These are phyloP conservation scores for Tursiops truncatus DNA, from an alignment of 2,113 vertebrate genomes.

Conservation along the genomic window DNA sequence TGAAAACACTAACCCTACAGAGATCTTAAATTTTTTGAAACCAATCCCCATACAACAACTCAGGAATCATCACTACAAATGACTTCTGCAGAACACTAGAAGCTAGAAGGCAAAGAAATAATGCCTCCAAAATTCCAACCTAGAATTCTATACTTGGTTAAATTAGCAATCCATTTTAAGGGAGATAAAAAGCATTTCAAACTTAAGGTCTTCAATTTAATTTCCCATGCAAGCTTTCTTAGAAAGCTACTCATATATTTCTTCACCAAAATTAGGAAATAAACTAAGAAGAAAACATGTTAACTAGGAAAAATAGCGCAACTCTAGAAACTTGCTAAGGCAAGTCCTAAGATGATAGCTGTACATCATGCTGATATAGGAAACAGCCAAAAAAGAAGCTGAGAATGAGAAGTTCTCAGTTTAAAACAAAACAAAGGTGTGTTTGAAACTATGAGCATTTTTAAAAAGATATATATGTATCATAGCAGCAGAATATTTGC, in stretches of 20 bases:
- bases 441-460: background rate
- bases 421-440: slow-evolving; percentile 21
- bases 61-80: background rate
- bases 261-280: slow-evolving; percentile 20
- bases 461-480: background rate
- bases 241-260: slow-evolving; percentile 33
- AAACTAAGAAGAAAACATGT: background rate
- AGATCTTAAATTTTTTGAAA: background rate
- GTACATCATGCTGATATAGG: background rate
- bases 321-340: background rate
- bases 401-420: background rate
- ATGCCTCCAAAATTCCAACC: background rate
- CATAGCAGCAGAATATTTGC: background rate
- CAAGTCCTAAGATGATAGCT: background rate
- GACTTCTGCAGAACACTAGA: background rate
- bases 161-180: background rate
- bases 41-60: background rate
- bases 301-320: background rate
- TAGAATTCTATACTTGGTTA: background rate
- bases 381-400: background rate
- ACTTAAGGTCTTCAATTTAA: background rate
- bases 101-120: background rate
- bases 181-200: background rate
- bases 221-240: slow-evolving; percentile 13
- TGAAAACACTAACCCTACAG: background rate